Percentiles rank a stretch among this genome's conserved stretches.
Conservation (phyloP, 2,113 vertebrate genomes). For the Emydocephalus ijimae region DNA sequence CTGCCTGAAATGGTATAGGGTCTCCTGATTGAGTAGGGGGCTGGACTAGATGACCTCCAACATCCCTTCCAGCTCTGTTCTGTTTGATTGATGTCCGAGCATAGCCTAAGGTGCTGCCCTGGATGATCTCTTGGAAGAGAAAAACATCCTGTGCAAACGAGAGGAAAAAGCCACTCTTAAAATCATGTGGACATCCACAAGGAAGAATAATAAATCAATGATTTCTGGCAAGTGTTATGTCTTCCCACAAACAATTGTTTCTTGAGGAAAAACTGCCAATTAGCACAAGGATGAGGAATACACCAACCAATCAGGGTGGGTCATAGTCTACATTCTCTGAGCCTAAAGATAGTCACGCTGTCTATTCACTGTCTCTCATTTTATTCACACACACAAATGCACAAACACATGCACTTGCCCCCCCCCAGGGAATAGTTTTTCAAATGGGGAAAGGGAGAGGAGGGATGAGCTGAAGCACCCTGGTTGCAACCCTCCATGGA, state of each 20-base stretch:
- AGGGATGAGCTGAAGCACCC: neutral
- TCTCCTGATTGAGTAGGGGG: no score
- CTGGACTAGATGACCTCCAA: no score
- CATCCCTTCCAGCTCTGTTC: no score
- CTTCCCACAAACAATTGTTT: neutral
- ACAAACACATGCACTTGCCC: neutral
- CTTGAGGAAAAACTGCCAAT: neutral
- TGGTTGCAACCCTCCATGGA: neutral
- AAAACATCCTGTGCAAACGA: neutral
- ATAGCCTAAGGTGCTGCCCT: neutral
- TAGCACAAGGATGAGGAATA: neutral
- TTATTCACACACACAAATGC: neutral
- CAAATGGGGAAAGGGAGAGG: neutral
- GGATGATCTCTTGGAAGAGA: neutral
- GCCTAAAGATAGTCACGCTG: neutral
- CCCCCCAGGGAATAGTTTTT: neutral
- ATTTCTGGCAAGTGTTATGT: neutral
- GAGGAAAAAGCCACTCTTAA: neutral
- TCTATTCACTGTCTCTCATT: neutral
- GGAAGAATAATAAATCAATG: neutral
- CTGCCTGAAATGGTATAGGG: no score
- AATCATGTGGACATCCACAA: neutral
- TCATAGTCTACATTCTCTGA: neutral
- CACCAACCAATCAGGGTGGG: neutral
- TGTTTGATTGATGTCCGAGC: neutral